Percentiles rank a stretch among this genome's conserved stretches.
Evolutionary conservation across 2,797 vertebrate genomes (phyloP).

Genomic region (Melanotaenia parkinsoni): DNA sequence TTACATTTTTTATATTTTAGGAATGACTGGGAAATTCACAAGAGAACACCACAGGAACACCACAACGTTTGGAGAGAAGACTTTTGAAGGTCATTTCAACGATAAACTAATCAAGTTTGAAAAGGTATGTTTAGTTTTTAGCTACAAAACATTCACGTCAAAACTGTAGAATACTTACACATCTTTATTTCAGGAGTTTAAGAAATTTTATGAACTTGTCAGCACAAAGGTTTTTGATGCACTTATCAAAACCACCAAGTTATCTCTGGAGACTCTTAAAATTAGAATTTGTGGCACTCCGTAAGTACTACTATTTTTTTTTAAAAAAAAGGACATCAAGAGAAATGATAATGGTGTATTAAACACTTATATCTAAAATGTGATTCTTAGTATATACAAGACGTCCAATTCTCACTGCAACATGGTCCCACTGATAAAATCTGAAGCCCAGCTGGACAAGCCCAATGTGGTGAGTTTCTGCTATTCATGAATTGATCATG

Average conservation of each 20-base stretch:
- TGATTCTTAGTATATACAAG: slow-evolving; percentile 30
- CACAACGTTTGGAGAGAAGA: slow-evolving; percentile 38
- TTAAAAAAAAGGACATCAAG: slow-evolving; percentile 4
- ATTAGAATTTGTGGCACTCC: slow-evolving; percentile 78
- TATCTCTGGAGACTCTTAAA: slow-evolving; percentile 84
- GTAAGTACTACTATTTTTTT: slow-evolving; percentile 71
- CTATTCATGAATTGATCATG: neutral
- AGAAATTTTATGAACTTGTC: slow-evolving; percentile 81
- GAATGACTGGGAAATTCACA: slow-evolving; percentile 70
- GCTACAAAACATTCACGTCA: slow-evolving; percentile 3
- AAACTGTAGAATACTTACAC: neutral
- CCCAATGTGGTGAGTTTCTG: slow-evolving; percentile 80
- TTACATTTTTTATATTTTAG: slow-evolving; percentile 28
- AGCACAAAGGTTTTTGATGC: slow-evolving; percentile 82
- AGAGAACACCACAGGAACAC: slow-evolving; percentile 14
- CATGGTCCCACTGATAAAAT: slow-evolving; percentile 77
- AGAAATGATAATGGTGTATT: slow-evolving; percentile 30
- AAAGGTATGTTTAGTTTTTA: slow-evolving; percentile 75
- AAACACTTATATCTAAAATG: slow-evolving; percentile 52
- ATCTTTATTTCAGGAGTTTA: slow-evolving; percentile 79
- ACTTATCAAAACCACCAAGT: slow-evolving; percentile 82
- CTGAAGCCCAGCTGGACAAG: slow-evolving; percentile 82
- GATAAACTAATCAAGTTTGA: slow-evolving; percentile 83
- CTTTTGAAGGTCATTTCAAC: slow-evolving; percentile 47
- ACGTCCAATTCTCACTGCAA: slow-evolving; percentile 49